These are phyloP conservation scores for Martes martes DNA, from an alignment of 2,113 vertebrate genomes.

Conservation along the genomic window DNA sequence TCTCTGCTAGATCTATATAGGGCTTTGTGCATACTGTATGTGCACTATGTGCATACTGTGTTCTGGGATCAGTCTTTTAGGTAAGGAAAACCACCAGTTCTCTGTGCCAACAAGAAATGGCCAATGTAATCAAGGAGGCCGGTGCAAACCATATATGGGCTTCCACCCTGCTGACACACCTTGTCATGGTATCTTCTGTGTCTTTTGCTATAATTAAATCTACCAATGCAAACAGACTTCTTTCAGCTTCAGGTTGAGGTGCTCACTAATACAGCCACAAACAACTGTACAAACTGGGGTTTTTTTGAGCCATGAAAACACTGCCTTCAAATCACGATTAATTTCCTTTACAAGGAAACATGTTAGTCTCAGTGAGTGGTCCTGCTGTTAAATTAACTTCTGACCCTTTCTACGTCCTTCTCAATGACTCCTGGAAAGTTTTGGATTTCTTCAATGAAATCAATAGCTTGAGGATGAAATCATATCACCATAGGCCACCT, in stretches of 20 bases:
- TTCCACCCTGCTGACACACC: neutral
- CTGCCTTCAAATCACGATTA: constrained; percentile 68
- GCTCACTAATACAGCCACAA: constrained; percentile 53
- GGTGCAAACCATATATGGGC: accelerated
- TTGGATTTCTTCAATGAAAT: constrained; percentile 56
- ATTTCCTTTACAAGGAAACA: constrained; percentile 61
- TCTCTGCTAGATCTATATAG: neutral
- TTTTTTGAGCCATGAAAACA: neutral
- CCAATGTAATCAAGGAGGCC: neutral
- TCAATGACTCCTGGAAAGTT: constrained; percentile 54
- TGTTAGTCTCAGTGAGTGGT: constrained; percentile 33
- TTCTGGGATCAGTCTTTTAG: neutral
- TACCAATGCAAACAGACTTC: neutral
- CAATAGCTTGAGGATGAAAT: constrained; percentile 44
- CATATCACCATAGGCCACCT: neutral
- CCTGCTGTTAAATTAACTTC: constrained; percentile 66
- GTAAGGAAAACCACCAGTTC: neutral
- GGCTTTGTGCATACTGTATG: neutral
- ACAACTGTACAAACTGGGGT: neutral
- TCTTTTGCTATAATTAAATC: neutral
- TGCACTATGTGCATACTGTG: neutral
- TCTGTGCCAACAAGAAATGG: neutral
- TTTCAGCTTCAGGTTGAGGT: constrained; percentile 51
- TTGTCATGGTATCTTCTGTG: neutral
- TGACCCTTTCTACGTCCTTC: constrained; percentile 54